Base-by-base conservation (phyloP, 2,888 invertebrate species). In the Drosophila flavopinicola region DNA sequence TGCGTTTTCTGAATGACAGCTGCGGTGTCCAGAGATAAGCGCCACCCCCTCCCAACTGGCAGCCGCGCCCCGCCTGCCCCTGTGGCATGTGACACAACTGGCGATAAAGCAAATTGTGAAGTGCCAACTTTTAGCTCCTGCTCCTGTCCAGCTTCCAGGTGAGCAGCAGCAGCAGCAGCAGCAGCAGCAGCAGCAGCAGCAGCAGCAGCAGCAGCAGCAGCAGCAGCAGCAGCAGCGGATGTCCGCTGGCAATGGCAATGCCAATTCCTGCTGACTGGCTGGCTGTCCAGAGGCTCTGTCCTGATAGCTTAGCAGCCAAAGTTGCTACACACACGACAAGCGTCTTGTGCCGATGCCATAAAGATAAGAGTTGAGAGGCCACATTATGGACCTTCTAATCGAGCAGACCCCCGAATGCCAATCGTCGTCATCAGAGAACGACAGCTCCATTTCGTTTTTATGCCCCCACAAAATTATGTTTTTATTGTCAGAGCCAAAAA, bases 1-100 rank as follows among this genome's bases (percentile, higher is more conserved):
- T 33, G 35, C 32, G 49, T n/a, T n/a, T n/a, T n/a, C 60, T 74
- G 85, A 86, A 80, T 80, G 80, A 82, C 80, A 82, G 80, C 85
- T 85, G 80, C 83, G 85, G 38, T 59, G 60, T 37, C 27, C 78
- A 67, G 57, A 76, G 76, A 76, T 76, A 76, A 76, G 76, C 76
- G 64, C 49, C 25, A 33, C 20, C 42, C 25, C 15, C n/a, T n/a
- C 7, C 23, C n/a, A 24, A 20, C 32, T n/a, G n/a, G n/a, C n/a
- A n/a, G n/a, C 37, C 39, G 15, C 23, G 44, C 42, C 53, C 58
- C 68, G 78, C 76, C 68, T 47, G 54, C 58, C 75, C 76, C 68
- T 47, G 54, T 56, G 75, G 66, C 66, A n/a, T 44, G 35, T 51
- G 73, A 56, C 76, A 76, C 29, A 59, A 35, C 24, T 57, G 49